Percentiles rank a stretch among this genome's conserved stretches.
Conservation (phyloP, 1,140 invertebrate genomes). For the Hypothenemus hampei region DNA sequence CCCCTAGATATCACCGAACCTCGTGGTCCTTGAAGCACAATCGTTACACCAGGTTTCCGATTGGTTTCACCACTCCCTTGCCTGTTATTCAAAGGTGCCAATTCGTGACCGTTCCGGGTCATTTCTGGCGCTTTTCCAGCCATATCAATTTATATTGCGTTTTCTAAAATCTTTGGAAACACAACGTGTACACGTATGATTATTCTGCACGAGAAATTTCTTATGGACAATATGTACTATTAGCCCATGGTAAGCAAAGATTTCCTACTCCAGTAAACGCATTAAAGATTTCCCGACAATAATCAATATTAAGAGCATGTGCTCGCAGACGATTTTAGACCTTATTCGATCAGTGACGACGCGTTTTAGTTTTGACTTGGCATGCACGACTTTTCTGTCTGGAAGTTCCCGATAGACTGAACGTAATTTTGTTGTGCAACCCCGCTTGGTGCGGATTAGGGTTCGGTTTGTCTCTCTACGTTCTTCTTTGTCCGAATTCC, state of each 20-base stretch:
- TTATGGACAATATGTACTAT: neutral
- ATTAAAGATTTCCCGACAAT: constrained; percentile 11
- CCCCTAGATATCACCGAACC: constrained; percentile 51
- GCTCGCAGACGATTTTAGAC: constrained; percentile 20
- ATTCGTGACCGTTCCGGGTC: constrained; percentile 64
- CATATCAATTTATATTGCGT: constrained; percentile 19
- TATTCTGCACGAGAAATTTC: too few relatives aligned
- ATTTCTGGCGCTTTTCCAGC: constrained; percentile 48
- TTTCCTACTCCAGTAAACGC: constrained; percentile 5
- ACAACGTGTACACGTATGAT: too few relatives aligned
- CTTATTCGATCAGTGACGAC: constrained; percentile 23
- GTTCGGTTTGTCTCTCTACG: too few relatives aligned
- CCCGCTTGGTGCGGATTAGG: constrained; percentile 1
- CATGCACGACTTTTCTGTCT: constrained; percentile 8
- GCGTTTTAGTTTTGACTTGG: neutral
- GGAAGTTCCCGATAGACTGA: constrained; percentile 26
- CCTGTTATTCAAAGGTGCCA: constrained; percentile 66
- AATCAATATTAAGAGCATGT: constrained; percentile 28
- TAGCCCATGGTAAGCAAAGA: neutral
- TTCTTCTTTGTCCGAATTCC: too few relatives aligned
- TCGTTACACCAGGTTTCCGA: constrained; percentile 59
- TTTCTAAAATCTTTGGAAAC: neutral
- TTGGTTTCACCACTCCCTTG: constrained; percentile 31
- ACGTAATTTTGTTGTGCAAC: constrained; percentile 27
- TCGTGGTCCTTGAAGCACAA: constrained; percentile 54